phyloP scores from a whole-genome alignment of 1,140 invertebrate species.

The Halictus rubicundus region DNA sequence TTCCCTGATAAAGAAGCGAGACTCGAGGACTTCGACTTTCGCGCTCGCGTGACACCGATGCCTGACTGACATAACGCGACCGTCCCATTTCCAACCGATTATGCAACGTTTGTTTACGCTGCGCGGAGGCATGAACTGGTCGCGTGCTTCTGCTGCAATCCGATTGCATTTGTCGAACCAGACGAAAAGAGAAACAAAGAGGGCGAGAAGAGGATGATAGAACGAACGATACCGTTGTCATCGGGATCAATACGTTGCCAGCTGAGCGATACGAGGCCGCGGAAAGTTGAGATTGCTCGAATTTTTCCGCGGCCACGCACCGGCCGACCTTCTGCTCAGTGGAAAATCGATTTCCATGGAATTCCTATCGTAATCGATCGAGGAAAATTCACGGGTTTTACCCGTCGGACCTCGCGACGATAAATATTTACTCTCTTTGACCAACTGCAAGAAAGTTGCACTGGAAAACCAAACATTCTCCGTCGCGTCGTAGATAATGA shows the following conservation, averaged over 20 bases:
- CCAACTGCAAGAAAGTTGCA: no score
- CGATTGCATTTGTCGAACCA: slow-evolving; percentile 1
- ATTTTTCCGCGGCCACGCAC: neutral
- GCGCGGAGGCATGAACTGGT: slow-evolving; percentile 36
- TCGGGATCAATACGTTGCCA: neutral
- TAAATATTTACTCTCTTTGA: no score
- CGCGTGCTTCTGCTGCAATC: slow-evolving; percentile 14
- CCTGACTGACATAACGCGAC: slow-evolving; percentile 17
- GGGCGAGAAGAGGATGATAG: neutral
- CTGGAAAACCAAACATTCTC: no score
- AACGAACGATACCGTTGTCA: neutral
- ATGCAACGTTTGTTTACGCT: slow-evolving; percentile 58
- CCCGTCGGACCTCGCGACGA: no score
- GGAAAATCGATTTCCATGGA: neutral
- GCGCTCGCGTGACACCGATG: slow-evolving; percentile 16
- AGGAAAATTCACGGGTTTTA: no score
- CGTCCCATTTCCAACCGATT: slow-evolving; percentile 40
- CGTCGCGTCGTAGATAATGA: no score
- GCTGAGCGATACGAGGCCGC: neutral
- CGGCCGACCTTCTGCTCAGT: no score
- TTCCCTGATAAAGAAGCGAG: slow-evolving; percentile 2
- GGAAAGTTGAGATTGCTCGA: neutral
- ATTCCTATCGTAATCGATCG: neutral
- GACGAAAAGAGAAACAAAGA: neutral
- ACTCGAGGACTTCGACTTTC: slow-evolving; percentile 21